Percentiles rank a stretch among this genome's conserved stretches.
Evolutionary conservation across 1,140 invertebrate genomes (phyloP).

Genomic region (Heliconius eleuchia): DNA sequence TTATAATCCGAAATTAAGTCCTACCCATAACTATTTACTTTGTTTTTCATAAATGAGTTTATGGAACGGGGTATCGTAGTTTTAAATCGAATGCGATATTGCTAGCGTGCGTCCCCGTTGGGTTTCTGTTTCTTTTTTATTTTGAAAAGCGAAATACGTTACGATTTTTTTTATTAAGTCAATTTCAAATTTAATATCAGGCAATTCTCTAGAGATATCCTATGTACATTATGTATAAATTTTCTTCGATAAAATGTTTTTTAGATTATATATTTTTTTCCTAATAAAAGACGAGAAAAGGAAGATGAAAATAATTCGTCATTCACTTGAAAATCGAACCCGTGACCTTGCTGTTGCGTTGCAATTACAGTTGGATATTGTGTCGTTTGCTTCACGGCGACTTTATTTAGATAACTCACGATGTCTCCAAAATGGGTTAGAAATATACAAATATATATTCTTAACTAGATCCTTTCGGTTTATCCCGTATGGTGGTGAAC

Average conservation of each 20-base stretch:
- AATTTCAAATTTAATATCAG: slow-evolving; percentile 50
- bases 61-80: slow-evolving; percentile 45
- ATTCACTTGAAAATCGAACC: too few relatives aligned
- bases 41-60: slow-evolving; percentile 36
- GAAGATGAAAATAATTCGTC: too few relatives aligned
- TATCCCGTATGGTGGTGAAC: too few relatives aligned
- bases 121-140: slow-evolving; percentile 55
- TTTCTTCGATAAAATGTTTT: background rate
- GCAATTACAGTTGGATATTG: too few relatives aligned
- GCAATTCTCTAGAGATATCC: slow-evolving; percentile 17
- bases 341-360: too few relatives aligned
- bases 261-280: too few relatives aligned
- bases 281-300: too few relatives aligned
- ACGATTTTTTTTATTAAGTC: slow-evolving; percentile 55
- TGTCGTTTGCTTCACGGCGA: too few relatives aligned
- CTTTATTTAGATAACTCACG: too few relatives aligned
- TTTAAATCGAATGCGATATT: slow-evolving; percentile 73
- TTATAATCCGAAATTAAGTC: background rate
- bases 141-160: slow-evolving; percentile 52
- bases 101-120: slow-evolving; percentile 56
- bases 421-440: too few relatives aligned
- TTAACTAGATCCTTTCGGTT: too few relatives aligned
- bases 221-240: background rate
- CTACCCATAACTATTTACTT: slow-evolving; percentile 11
- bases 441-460: too few relatives aligned